A percentile compares a stretch with the other conserved stretches of the same genome.
Evolutionary conservation across 2,797 vertebrate genomes (phyloP).

Genomic region (Cyclura pinguis): DNA sequence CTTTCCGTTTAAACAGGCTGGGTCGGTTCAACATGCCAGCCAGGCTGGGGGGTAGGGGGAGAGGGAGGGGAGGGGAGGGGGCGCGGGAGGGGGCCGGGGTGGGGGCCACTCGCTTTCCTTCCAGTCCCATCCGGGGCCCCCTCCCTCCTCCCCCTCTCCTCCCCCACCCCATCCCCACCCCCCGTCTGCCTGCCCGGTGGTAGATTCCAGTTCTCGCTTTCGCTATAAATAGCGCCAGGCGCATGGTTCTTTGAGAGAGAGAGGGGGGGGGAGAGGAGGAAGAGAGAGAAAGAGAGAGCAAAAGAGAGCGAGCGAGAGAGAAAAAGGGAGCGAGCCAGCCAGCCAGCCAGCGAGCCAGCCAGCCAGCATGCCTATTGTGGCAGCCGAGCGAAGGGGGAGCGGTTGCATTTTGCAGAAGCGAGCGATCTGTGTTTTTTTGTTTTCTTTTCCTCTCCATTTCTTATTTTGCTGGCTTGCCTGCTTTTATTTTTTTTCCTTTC

Average conservation of each 20-base stretch:
- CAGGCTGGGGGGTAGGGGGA: constrained; percentile 85
- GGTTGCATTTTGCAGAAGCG: constrained; percentile 72
- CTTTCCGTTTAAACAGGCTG: constrained; percentile 98
- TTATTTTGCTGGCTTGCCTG: neutral
- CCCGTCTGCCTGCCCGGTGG: constrained; percentile 79
- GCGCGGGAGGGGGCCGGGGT: constrained; percentile 67
- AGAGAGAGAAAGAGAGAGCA: constrained; percentile 50
- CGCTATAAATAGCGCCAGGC: constrained; percentile 85
- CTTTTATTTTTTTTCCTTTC: constrained; percentile 23
- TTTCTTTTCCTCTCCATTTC: neutral
- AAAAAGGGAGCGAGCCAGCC: constrained; percentile 50
- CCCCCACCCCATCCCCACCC: constrained; percentile 49
- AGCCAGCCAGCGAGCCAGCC: constrained; percentile 44
- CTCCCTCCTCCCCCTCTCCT: constrained; percentile 56
- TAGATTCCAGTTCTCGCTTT: constrained; percentile 82
- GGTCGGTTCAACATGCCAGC: constrained; percentile 85
- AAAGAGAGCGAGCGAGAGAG: constrained; percentile 66
- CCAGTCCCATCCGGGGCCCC: constrained; percentile 67
- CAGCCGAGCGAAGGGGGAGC: constrained; percentile 75
- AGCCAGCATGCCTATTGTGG: constrained; percentile 80
- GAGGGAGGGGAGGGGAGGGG: constrained; percentile 70
- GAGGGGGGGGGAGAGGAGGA: too few relatives aligned
- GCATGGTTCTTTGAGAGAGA: constrained; percentile 79
- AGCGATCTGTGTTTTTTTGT: too few relatives aligned
- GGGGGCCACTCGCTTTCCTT: constrained; percentile 75